Percentiles rank a stretch among this genome's conserved stretches.
Evolutionary conservation across 2,797 vertebrate genomes (phyloP).

Genomic region (Parotocinclus haroldoi): DNA sequence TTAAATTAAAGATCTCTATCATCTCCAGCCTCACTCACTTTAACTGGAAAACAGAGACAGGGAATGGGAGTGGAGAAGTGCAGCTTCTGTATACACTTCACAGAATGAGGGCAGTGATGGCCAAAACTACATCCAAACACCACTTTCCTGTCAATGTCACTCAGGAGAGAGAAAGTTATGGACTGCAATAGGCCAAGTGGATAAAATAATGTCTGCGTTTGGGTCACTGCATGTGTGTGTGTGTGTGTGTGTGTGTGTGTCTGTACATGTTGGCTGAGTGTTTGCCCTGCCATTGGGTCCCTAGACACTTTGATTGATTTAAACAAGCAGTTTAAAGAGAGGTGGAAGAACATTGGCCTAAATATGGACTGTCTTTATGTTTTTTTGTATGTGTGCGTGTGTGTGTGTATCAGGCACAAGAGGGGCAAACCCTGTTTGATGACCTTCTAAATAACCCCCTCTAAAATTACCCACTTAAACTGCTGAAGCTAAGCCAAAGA

Average conservation of each 20-base stretch:
- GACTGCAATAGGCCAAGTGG: conserved; percentile 14
- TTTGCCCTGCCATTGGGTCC: conserved; percentile 33
- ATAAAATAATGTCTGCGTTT: conserved; percentile 21
- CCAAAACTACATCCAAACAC: conserved; percentile 38
- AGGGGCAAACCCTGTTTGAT: conserved; percentile 26
- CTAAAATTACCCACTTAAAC: conserved; percentile 26
- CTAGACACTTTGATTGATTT: conserved; percentile 49
- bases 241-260: conserved; percentile 32
- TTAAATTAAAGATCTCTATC: neutral
- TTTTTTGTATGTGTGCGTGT: conserved; percentile 16
- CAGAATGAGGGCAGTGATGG: conserved; percentile 28
- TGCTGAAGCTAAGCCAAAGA: conserved; percentile 27
- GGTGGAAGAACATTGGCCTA: conserved; percentile 48
- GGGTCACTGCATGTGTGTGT: conserved; percentile 29
- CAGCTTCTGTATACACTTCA: conserved; percentile 13
- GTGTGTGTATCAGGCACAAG: conserved; percentile 9
- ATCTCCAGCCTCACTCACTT: neutral
- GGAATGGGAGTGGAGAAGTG: neutral
- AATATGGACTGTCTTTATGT: conserved; percentile 29
- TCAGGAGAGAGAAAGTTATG: conserved; percentile 27
- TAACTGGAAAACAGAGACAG: conserved; percentile 4
- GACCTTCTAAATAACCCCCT: conserved; percentile 32
- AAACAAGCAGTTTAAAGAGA: conserved; percentile 48
- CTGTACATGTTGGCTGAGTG: conserved; percentile 8
- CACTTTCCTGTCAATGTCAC: conserved; percentile 32